Base-by-base conservation (phyloP, 2,888 invertebrate genomes). In the Taphrorychus bicolor region DNA sequence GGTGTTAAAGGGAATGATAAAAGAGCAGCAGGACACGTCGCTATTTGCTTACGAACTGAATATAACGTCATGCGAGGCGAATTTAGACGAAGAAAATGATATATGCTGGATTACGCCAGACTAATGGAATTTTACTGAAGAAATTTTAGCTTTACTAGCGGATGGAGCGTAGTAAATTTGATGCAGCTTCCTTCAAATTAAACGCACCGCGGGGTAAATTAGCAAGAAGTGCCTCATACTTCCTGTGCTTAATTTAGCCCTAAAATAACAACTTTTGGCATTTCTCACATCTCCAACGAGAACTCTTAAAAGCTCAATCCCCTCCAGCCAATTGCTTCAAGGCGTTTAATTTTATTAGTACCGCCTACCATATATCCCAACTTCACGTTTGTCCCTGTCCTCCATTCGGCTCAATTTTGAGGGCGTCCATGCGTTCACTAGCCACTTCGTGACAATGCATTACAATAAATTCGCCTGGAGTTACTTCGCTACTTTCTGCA, bases 1-100 rank as follows among this genome's bases (percentile, higher is more conserved):
- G 32, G 45, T 11, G 54, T 42, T 48, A 48, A 16, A 42, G 42
- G 53, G 22, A 60, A 60, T 53, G 60, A 52, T 52, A 52, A 62
- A 48, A 16, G 45, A 24, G 19, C 11, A 54, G 3, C 19, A 54
- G 19, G 14, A 45, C 23, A 54, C 42, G 24, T 41, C 22, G 18
- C 16, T 19, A 54, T 54, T 56, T 56, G 40, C 19, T 19, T 56
- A 56, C 11, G 19, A 21, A 22, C 51, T 51, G 51, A 51, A 51
- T n/a, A n/a, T 51, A 19, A 51, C 22, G 51, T 19, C 51, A 51
- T 45, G 14, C 14, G 45, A 17, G 32, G 45, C 17, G 17, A 45
- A 45, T 45, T 45, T 45, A 16, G 2, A 45, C 11, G 16, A 45
- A 45, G 45, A 11, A 32, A 32, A 32, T 45, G 45, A 45, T 45